Conservation (phyloP, 2,797 vertebrate species). For the Alexandromys oeconomus region DNA sequence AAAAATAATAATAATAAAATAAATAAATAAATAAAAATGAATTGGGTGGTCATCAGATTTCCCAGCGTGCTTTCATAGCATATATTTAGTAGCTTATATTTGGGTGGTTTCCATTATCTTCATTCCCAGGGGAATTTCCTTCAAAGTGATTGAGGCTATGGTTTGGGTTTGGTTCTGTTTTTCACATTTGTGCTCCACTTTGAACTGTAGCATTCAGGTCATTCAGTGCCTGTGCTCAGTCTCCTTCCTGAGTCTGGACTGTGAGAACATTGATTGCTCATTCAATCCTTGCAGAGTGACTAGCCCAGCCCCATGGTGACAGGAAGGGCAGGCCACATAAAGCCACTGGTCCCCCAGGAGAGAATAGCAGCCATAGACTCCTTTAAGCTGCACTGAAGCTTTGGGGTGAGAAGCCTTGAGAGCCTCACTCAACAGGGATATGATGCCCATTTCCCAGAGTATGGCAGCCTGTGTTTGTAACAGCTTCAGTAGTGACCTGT, state of each 20-base stretch:
- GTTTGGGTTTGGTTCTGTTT: background rate
- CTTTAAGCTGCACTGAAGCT: background rate
- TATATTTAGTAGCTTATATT: background rate
- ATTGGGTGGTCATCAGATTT: slow-evolving; percentile 32
- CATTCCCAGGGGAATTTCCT: background rate
- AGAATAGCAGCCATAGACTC: background rate
- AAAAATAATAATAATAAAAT: too few relatives aligned
- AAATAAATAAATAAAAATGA: background rate
- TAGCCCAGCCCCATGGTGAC: background rate
- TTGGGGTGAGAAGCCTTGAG: background rate
- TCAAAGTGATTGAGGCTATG: background rate
- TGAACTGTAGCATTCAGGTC: background rate
- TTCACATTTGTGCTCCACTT: background rate
- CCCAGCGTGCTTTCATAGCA: slow-evolving; percentile 45
- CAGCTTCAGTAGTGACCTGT: background rate
- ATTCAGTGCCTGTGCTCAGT: background rate
- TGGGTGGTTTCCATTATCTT: background rate
- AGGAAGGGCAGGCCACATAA: background rate
- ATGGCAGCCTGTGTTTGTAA: background rate
- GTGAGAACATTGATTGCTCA: background rate
- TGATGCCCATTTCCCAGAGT: background rate
- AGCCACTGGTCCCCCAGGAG: background rate
- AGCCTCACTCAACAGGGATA: background rate
- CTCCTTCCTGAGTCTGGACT: background rate
- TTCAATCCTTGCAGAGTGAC: background rate